Base-by-base conservation (phyloP, 1,140 invertebrate genomes). In the Cotesia vestalis region DNA sequence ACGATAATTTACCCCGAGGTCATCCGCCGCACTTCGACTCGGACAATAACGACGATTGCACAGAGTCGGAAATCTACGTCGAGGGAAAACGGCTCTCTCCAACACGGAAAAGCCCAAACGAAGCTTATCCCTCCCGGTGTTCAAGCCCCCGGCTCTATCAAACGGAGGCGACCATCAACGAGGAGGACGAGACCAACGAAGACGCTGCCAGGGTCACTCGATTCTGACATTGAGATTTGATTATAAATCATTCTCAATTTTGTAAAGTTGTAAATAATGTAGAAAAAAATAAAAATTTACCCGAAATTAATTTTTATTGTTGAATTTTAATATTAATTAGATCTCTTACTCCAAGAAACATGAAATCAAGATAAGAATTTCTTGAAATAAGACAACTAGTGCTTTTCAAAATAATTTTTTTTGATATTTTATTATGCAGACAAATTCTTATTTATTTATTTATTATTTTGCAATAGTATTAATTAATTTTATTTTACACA, bases 31-130 rank as follows among this genome's bases (percentile, higher is more conserved):
- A 46, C 69, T 69, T 79, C 1, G 76, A 73, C 27, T 76, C 81
- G 35, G 78, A 11, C 20, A 17, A 53, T 12, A 51, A 55, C 11
- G 17, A 76, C 36, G 79, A 78, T 12, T 81, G 80, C 35, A 76
- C 78, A 34, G 79, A 83, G 72, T 81, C 79, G 1, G 81, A 86
- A 66, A 77, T 85, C 34, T 82, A 83, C 71, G 78, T 83, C 17
- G 80, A 82, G 67, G 76, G 69, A 53, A 72, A 75, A 53, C 71
- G 66, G 14, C 51, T 79, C 0, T 76, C 80, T 0, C 76, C 81
- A 1, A 66, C 0, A 53, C 74, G 67, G 14, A 78, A 71, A 17
- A 73, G 76, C 17, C 81, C 77, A 6, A 77, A 86, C 59, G 83
- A 85, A 73, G 73, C 74, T 35, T 86, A 84, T 77, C 82, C 84